A percentile compares a stretch with the other conserved stretches of the same genome.
Conservation (phyloP, 2,113 vertebrate species). For the Genyomyrus donnyi region DNA sequence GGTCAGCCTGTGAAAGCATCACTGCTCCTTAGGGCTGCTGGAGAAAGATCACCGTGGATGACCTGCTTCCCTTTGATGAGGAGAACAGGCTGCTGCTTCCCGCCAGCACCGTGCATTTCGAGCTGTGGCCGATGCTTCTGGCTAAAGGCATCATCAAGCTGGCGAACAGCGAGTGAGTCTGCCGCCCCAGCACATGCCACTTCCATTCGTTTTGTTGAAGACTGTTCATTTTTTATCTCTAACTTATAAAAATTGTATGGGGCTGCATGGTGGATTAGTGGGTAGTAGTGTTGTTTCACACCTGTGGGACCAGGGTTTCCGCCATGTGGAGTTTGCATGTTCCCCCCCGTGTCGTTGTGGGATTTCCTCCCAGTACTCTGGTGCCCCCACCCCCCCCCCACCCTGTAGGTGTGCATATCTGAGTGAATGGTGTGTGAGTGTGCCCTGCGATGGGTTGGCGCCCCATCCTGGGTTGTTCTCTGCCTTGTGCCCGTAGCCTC, state of each 20-base stretch:
- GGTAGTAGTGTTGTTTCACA: background rate
- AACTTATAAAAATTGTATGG: background rate
- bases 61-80: slow-evolving; percentile 79
- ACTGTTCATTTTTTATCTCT: background rate
- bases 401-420: too few relatives aligned
- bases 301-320: background rate
- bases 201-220: background rate
- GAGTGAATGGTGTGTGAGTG: background rate
- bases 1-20: background rate
- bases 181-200: too few relatives aligned
- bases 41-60: slow-evolving; percentile 86
- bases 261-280: background rate
- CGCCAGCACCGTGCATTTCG: slow-evolving; percentile 61
- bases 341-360: background rate
- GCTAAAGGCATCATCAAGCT: slow-evolving; percentile 88
- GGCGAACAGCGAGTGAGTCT: slow-evolving; percentile 76
- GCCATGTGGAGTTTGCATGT: background rate
- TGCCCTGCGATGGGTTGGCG: too few relatives aligned
- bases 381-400: too few relatives aligned
- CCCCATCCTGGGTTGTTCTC: too few relatives aligned
- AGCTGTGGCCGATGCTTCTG: slow-evolving; percentile 92
- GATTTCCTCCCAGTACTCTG: background rate
- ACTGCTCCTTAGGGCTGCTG: slow-evolving; percentile 72
- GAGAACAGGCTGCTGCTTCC: slow-evolving; percentile 78
- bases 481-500: too few relatives aligned